These are phyloP conservation scores for Protophormia terraenovae DNA, from an alignment of 2,888 invertebrate species.

Conservation along the genomic window DNA sequence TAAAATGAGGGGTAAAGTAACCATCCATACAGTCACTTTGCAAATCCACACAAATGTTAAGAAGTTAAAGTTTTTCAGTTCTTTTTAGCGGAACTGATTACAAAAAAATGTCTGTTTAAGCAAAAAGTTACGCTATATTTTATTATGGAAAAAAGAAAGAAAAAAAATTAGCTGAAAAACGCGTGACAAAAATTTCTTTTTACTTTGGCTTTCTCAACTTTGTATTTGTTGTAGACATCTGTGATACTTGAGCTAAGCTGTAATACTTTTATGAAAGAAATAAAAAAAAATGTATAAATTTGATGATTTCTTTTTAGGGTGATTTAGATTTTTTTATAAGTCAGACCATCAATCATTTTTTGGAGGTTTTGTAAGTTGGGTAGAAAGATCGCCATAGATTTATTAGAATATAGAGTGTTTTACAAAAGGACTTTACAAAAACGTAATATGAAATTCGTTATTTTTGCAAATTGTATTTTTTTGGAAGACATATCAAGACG, in stretches of 20 bases:
- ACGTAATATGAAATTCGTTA: too few relatives aligned
- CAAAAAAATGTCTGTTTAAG: constrained; percentile 41
- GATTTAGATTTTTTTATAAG: constrained; percentile 48
- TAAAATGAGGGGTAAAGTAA: constrained; percentile 38
- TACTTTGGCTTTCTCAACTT: neutral
- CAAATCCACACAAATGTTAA: constrained; percentile 51
- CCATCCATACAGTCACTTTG: constrained; percentile 11
- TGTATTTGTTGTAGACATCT: constrained; percentile 55
- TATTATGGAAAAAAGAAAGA: neutral
- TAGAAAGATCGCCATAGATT: constrained; percentile 12
- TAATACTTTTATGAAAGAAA: constrained; percentile 5
- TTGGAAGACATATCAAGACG: too few relatives aligned
- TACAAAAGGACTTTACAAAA: neutral
- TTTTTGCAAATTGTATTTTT: too few relatives aligned
- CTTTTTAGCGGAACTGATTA: constrained; percentile 65
- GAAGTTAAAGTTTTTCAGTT: constrained; percentile 48
- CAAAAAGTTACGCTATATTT: constrained; percentile 40
- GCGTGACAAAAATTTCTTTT: constrained; percentile 62
- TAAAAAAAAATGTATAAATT: neutral
- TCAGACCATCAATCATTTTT: constrained; percentile 65
- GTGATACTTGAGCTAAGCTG: constrained; percentile 31
- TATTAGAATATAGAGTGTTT: neutral
- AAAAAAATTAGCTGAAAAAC: constrained; percentile 7
- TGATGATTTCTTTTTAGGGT: constrained; percentile 49
- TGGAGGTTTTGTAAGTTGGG: neutral